Evolutionary conservation across 92 coral and sea anemone genomes (phyloP), one percentile per base, ranked within the genome.

Genomic region (Phenganax stokvisi): DNA sequence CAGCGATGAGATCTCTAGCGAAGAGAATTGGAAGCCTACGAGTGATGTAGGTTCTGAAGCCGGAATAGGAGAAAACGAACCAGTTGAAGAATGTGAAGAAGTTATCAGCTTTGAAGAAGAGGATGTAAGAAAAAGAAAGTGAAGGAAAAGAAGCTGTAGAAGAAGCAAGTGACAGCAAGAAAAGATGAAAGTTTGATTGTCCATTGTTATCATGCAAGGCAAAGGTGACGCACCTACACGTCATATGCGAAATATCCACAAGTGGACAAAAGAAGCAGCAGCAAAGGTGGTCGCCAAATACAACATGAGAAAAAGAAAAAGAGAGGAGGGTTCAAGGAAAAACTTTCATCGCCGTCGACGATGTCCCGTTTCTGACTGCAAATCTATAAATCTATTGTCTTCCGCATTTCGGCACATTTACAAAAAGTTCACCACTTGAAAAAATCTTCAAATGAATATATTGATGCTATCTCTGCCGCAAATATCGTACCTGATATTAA

Each of bases 351-450:
- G 8, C 6, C 64, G 70, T 44, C 72, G 86, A 15, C 54, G n/a
- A 54, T 86, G 89, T 67, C 89, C 89, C 0, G 0, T 75, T 0
- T 11, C 2, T 7, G 86, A 74, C 15, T 86, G 88, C 69, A 25
- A 65, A 27, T 66, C 86, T 0, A 54, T 86, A 25, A 65, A 27
- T 66, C 86, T 0, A 54, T 86, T 37, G 68, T 83, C 13, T 51
- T 57, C 12, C 63, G 86, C 28, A 61, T 86, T 8, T 31, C 81
- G 57, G 75, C 55, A 9, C 89, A 86, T 60, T 76, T 86, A 29
- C 37, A 17, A 59, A 75, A 80, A 0, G 82, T 82, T 4, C 89
- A 86, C 80, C 75, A 86, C 4, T n/a, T 86, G 54, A 55, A 83
- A 11, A 57, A 58, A 2, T 12, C 57, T 6, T 71, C 76, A 0